Percentiles rank a stretch among this genome's conserved stretches.
These are phyloP conservation scores for Agriopis marginaria DNA, from an alignment of 2,888 invertebrate species.

Conservation along the genomic window DNA sequence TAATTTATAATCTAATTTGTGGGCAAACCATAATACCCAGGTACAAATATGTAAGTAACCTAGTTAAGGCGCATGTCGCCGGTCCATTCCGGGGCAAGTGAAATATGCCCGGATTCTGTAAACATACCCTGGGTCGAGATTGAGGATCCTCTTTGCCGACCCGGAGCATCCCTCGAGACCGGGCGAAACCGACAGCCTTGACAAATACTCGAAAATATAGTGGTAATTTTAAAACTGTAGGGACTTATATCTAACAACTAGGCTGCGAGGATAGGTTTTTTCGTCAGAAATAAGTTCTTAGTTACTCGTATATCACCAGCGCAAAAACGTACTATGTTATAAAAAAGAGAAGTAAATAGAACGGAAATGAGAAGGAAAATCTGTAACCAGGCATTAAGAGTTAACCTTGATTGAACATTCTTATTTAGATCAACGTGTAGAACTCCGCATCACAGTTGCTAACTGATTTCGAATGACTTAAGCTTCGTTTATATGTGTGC, in stretches of 20 bases:
- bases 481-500: too few species aligned
- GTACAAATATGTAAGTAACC: conserved; percentile 32
- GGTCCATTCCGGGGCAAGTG: conserved; percentile 27
- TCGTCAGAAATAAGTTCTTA: neutral
- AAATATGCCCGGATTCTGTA: conserved; percentile 40
- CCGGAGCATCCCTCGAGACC: conserved; percentile 29
- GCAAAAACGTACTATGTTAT: too few species aligned
- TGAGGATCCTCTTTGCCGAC: conserved; percentile 31
- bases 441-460: too few species aligned
- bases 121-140: conserved; percentile 34
- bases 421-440: too few species aligned
- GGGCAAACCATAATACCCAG: conserved; percentile 19
- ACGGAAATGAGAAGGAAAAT: too few species aligned
- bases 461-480: too few species aligned
- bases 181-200: conserved; percentile 18
- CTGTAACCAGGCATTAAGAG: too few species aligned
- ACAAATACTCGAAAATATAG: conserved; percentile 30
- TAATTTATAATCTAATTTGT: conserved; percentile 16
- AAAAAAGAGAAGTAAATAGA: too few species aligned
- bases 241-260: neutral
- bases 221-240: conserved; percentile 25
- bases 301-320: too few species aligned
- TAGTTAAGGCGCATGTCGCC: conserved; percentile 14
- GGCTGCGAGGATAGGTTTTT: neutral
- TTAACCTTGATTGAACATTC: too few species aligned